Evolutionary conservation across 2,888 invertebrate species (phyloP).

Genomic region (Ariolimax columbianus): DNA sequence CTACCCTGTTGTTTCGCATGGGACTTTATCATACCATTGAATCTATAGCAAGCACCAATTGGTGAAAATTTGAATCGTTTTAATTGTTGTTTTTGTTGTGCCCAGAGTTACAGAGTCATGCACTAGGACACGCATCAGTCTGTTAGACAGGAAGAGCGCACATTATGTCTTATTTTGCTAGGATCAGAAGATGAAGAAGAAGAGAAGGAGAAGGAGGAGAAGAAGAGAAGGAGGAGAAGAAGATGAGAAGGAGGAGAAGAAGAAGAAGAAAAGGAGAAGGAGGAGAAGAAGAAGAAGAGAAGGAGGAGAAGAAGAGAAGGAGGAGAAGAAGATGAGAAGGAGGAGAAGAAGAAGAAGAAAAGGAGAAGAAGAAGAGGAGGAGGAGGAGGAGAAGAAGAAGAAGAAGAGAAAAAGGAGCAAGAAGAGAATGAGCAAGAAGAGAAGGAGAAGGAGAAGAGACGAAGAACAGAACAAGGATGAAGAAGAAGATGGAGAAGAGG

Average conservation of each 20-base stretch:
- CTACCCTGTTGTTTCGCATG: no score
- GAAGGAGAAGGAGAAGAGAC: neutral
- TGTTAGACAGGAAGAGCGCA: neutral
- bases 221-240: neutral
- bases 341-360: neutral
- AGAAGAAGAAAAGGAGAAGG: neutral
- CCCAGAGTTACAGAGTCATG: neutral
- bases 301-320: neutral
- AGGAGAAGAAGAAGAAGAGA: no score
- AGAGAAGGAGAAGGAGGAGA: neutral
- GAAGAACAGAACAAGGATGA: neutral
- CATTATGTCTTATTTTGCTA: no score
- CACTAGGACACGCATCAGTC: neutral
- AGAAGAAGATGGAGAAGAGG: neutral
- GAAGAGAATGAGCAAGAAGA: neutral
- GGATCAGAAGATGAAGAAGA: neutral
- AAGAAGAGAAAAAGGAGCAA: neutral
- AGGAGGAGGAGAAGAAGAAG: neutral
- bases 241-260: neutral
- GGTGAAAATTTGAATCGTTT: no score
- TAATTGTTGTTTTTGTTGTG: no score
- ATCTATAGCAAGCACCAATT: no score
- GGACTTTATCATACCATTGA: no score
- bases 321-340: neutral
- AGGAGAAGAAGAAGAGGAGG: neutral